phyloP scores from a whole-genome alignment of 2,113 vertebrate species.

The Murina feae region DNA sequence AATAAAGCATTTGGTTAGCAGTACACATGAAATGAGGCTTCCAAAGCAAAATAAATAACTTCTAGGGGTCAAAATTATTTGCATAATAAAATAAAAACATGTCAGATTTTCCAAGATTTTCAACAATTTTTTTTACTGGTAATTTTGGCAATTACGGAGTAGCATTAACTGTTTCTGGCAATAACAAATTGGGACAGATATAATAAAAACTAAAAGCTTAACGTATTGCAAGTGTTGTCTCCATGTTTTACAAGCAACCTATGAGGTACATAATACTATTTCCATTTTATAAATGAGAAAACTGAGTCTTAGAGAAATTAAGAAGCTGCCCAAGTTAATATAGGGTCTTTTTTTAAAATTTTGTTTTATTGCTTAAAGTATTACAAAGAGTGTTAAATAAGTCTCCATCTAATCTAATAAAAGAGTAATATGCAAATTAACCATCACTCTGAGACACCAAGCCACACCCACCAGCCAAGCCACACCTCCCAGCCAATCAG shows the following conservation, averaged over 20 bases:
- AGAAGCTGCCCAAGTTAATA: neutral
- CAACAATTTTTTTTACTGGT: neutral
- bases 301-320: neutral
- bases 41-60: constrained; percentile 64
- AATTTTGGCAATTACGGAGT: constrained; percentile 13
- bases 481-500: too few relatives aligned
- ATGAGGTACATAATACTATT: neutral
- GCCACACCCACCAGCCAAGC: too few relatives aligned
- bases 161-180: neutral
- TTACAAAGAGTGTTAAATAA: too few relatives aligned
- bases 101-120: constrained; percentile 17
- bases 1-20: constrained; percentile 51
- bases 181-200: neutral
- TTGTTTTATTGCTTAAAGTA: too few relatives aligned
- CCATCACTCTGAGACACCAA: too few relatives aligned
- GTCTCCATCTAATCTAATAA: too few relatives aligned
- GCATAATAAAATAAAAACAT: constrained; percentile 63
- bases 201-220: neutral
- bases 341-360: neutral
- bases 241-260: neutral
- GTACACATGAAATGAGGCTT: constrained; percentile 54
- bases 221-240: neutral
- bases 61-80: constrained; percentile 65
- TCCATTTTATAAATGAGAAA: neutral
- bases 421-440: too few relatives aligned